Evolutionary conservation across 2,888 invertebrate genomes (phyloP).

Genomic region (Scaptomyza polygonia): DNA sequence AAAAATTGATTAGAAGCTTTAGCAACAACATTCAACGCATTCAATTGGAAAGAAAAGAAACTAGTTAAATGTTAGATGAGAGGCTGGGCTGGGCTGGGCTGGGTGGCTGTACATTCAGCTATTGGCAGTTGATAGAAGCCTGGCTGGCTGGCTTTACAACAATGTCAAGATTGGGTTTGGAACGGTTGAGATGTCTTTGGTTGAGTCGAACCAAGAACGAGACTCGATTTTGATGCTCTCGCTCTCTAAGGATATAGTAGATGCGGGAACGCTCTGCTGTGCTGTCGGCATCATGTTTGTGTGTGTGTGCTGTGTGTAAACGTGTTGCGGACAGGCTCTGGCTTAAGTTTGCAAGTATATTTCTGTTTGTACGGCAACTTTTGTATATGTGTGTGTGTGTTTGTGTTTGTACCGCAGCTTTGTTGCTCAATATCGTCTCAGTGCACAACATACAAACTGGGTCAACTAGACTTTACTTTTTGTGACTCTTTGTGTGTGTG

Average conservation of each 20-base stretch:
- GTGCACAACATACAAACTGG: constrained; percentile 56
- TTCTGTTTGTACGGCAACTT: constrained; percentile 56
- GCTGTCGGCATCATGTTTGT: constrained; percentile 43
- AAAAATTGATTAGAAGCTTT: constrained; percentile 78
- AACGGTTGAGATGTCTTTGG: constrained; percentile 3
- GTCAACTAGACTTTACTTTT: constrained; percentile 51
- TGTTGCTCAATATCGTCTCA: constrained; percentile 65
- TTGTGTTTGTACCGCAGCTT: constrained; percentile 66
- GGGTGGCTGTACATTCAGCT: constrained; percentile 5
- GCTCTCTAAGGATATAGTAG: constrained; percentile 47
- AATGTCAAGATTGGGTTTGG: constrained; percentile 18
- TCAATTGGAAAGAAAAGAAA: constrained; percentile 9
- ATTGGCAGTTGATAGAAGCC: constrained; percentile 46
- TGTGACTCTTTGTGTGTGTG: neutral
- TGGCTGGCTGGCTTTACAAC: constrained; percentile 40
- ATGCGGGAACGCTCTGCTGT: constrained; percentile 51
- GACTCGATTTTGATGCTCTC: constrained; percentile 42
- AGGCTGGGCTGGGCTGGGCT: neutral
- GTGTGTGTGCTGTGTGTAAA: constrained; percentile 43
- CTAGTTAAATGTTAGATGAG: neutral
- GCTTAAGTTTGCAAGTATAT: constrained; percentile 62
- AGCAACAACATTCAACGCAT: constrained; percentile 43
- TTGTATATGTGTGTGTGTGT: constrained; percentile 28
- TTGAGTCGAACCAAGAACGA: constrained; percentile 39
- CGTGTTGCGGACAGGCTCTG: constrained; percentile 57